Base-by-base conservation (phyloP, 2,113 vertebrate species). In the Brachypodius melanocephalos region DNA sequence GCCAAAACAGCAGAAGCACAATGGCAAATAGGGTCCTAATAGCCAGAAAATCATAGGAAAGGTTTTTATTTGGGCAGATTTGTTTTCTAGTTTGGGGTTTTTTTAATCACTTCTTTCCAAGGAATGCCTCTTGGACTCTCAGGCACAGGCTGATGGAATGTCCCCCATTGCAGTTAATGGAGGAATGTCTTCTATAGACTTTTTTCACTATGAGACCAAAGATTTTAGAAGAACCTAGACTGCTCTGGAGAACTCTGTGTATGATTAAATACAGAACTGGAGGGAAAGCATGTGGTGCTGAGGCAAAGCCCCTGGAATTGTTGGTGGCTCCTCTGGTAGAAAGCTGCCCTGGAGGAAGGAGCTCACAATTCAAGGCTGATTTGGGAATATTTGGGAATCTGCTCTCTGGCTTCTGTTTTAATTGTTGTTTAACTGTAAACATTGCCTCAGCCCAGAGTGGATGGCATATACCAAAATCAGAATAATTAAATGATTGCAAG, bases 61-160 rank as follows among this genome's bases (percentile, higher is more conserved):
- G 5, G 5, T 22, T 69, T 65, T 80, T 83, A 20, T 91, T 88
- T 52, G 54, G 48, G 18, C 17, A 66, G 55, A 24, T 29, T 12
- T 1, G 3, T 45, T 89, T 69, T 46, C 0, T 0, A 5, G 14
- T 2, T 66, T 67, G 0, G 14, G 1, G 0, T 0, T 9, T 22
- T 49, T 80, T 58, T 22, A n/a, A 82, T 40, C 13, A 11, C 17
- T 11, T 31, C 31, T 43, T 78, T 43, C 63, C 16, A 1, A 42
- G 57, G 45, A 59, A 55, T 22, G 17, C 5, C 26, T 29, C 13
- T 32, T 36, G 38, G 63, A 40, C 24, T 54, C 51, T 80, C 9
- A 3, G 71, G 25, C 11, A 19, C 0, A 40, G 66, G 12, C 18
- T 62, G 42, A 16, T 22, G 17, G 38, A 40, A 73, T 16, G 21